Base-by-base conservation (phyloP, 2,113 vertebrate genomes). In the Carettochelys insculpta region DNA sequence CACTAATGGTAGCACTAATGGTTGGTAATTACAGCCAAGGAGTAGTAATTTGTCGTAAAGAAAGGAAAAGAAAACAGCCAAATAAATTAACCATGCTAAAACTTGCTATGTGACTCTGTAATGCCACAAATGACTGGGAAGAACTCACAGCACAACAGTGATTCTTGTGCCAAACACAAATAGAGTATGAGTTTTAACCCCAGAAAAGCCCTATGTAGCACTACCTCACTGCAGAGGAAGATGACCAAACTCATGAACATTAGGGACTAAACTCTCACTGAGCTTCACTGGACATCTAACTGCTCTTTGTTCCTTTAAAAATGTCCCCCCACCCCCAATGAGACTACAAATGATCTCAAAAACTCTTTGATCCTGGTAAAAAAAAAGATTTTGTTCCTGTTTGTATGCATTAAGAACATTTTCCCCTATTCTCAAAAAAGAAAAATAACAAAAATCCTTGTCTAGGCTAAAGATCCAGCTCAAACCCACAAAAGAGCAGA, bases 31-130 rank as follows among this genome's bases (percentile, higher is more conserved):
- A 95, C 77, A 86, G 45, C 61, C 34, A 78, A 31, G 71, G 61
- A 88, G 87, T 83, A 77, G 48, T 90, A 79, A 27, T 94, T 95
- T 86, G 88, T 80, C 92, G 77, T 92, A 92, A 91, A 89, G 91
- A 89, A 17, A n/a, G 13, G 78, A 48, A 86, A 89, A 80, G 5
- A 41, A 61, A 56, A 56, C 29, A 56, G 27, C 29, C 29, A 56
- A 31, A 45, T 38, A 27, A 54, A 82, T 87, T 54, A 76, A 2
- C 12, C 82, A 81, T 48, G 76, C 68, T 68, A 80, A 94, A 89
- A 76, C 48, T 50, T 50, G 48, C 48, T n/a, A n/a, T n/a, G n/a
- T 38, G 65, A 51, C 81, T 27, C 24, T 47, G 58, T 20, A 51
- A 5, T 0, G 0, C 11, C 17, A 75, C 89, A 50, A 11, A 25